Conservation (phyloP, 2,888 invertebrate species). For the Rosalia funebris region DNA sequence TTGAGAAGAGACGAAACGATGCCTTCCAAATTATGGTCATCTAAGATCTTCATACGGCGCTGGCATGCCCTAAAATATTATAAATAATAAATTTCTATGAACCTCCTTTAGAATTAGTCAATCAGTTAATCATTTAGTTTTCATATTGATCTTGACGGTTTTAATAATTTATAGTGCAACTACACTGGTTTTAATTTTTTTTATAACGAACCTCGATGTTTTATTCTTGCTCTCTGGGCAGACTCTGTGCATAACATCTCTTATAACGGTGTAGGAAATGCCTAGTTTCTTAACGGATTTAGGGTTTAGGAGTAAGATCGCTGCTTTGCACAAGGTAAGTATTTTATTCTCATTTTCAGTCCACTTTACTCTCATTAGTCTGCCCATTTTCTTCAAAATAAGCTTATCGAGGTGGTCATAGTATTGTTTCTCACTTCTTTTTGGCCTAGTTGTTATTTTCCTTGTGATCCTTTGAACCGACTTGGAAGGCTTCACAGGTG, state of each 20-base stretch:
- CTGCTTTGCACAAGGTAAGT: conserved; percentile 74
- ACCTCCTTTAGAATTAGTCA: no score
- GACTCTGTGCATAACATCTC: conserved; percentile 69
- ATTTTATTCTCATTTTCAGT: conserved; percentile 74
- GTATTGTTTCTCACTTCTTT: conserved; percentile 37
- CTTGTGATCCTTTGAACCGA: conserved; percentile 33
- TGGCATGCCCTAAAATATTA: conserved; percentile 33
- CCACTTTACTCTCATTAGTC: conserved; percentile 72
- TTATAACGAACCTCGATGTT: conserved; percentile 39
- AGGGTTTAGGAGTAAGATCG: conserved; percentile 68
- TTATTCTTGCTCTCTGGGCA: conserved; percentile 48
- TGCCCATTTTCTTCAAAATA: conserved; percentile 71
- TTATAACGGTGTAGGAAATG: conserved; percentile 64
- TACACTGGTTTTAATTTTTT: background rate
- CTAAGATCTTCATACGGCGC: conserved; percentile 13
- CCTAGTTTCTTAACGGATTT: conserved; percentile 60
- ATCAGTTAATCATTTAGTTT: no score
- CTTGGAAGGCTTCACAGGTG: conserved; percentile 25
- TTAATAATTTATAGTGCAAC: background rate
- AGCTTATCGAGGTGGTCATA: conserved; percentile 73
- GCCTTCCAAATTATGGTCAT: background rate
- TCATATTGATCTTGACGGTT: no score
- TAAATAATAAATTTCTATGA: background rate
- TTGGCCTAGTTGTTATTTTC: conserved; percentile 31
- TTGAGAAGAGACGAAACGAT: conserved; percentile 41